A percentile compares a stretch with the other conserved stretches of the same genome.
Evolutionary conservation across 2,888 invertebrate genomes (phyloP).

Genomic region (Amphimallon solstitiale): DNA sequence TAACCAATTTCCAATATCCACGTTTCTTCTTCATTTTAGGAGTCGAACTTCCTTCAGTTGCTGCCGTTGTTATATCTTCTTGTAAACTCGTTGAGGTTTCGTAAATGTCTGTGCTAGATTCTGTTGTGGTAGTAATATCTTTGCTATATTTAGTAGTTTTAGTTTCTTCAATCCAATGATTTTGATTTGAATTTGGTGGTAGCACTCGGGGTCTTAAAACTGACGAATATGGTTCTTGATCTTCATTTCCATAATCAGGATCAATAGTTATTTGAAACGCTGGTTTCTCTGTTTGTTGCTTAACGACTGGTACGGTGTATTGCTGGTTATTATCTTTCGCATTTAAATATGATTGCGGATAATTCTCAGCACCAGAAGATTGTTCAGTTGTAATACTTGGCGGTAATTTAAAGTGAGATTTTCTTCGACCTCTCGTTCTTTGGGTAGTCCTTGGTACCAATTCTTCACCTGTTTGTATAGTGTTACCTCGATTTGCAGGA

Average conservation of each 20-base stretch:
- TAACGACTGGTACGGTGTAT: slow-evolving; percentile 41
- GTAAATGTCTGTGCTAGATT: neutral
- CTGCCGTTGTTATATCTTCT: slow-evolving; percentile 41
- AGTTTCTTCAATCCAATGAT: slow-evolving; percentile 28
- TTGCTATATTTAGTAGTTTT: slow-evolving; percentile 8
- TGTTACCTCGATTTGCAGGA: slow-evolving; percentile 17
- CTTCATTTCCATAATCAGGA: slow-evolving; percentile 58
- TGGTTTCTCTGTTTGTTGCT: slow-evolving; percentile 56
- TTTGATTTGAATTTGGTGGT: slow-evolving; percentile 1
- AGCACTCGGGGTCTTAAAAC: slow-evolving; percentile 64
- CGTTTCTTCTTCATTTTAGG: slow-evolving; percentile 62
- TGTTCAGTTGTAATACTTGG: slow-evolving; percentile 35
- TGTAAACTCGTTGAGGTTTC: neutral
- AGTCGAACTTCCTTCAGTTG: slow-evolving; percentile 43
- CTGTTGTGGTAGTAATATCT: slow-evolving; percentile 41
- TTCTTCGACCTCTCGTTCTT: slow-evolving; percentile 65
- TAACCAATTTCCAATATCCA: slow-evolving; percentile 80
- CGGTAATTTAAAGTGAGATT: slow-evolving; percentile 66
- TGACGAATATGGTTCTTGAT: slow-evolving; percentile 69
- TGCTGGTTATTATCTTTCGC: slow-evolving; percentile 46
- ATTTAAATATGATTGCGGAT: slow-evolving; percentile 57
- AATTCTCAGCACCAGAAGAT: slow-evolving; percentile 62
- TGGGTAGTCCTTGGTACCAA: slow-evolving; percentile 37
- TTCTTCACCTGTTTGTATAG: slow-evolving; percentile 35
- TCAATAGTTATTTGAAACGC: slow-evolving; percentile 61